phyloP scores from a whole-genome alignment of 2,797 vertebrate species.

The Triplophysa bombifrons region DNA sequence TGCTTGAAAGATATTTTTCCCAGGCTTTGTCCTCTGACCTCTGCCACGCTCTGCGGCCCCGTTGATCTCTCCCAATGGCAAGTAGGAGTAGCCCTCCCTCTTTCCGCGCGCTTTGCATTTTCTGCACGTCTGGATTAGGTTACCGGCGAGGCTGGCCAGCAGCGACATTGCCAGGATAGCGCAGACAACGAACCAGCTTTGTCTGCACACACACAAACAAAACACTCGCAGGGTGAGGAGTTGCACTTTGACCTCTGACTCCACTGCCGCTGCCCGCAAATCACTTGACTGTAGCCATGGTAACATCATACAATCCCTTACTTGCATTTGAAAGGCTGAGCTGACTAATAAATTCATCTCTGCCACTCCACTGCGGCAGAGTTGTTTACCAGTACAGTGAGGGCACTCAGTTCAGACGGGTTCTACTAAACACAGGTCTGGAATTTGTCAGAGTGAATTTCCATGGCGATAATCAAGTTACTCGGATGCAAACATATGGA shows the following conservation, averaged over 20 bases:
- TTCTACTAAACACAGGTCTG: conserved; percentile 36
- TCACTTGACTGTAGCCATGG: conserved; percentile 58
- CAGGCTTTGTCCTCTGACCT: conserved; percentile 7
- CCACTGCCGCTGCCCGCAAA: conserved; percentile 50
- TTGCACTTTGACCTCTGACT: conserved; percentile 31
- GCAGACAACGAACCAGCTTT: conserved; percentile 68
- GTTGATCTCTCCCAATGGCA: conserved; percentile 67
- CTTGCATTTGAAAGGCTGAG: conserved; percentile 66
- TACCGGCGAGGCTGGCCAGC: conserved; percentile 64
- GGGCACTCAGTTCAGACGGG: conserved; percentile 15
- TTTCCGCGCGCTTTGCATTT: conserved; percentile 7
- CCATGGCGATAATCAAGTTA: conserved; percentile 28
- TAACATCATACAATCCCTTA: conserved; percentile 63
- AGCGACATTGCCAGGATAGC: conserved; percentile 62
- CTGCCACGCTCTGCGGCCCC: background rate
- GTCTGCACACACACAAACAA: conserved; percentile 62
- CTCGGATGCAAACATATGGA: conserved; percentile 5
- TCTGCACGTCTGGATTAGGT: conserved; percentile 58
- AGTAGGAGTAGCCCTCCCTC: conserved; percentile 65
- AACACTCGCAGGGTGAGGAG: conserved; percentile 29
- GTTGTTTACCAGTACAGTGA: conserved; percentile 57
- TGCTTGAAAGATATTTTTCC: background rate
- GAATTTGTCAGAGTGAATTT: conserved; percentile 18
- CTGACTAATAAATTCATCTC: conserved; percentile 56
- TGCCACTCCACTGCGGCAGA: conserved; percentile 12